Conservation (phyloP, 2,797 vertebrate genomes). For the Paramormyrops hopkinsi region DNA sequence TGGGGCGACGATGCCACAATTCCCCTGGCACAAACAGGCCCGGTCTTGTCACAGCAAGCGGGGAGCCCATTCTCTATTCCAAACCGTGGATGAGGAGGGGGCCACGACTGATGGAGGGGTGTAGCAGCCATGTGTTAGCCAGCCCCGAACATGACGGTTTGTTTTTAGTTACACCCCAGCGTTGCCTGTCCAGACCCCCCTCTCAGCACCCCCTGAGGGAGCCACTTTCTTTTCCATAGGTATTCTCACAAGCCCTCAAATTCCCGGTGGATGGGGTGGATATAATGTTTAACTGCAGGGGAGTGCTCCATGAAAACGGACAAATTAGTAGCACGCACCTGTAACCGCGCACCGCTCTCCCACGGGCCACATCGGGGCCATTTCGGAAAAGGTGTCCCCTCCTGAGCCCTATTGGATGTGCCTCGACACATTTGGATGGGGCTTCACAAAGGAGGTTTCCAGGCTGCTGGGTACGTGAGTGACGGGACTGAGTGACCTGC, state of each 20-base stretch:
- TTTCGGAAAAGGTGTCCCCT: background rate
- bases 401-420: background rate
- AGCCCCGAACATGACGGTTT: background rate
- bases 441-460: slow-evolving; percentile 16
- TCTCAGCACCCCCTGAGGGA: background rate
- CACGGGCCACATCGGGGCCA: background rate
- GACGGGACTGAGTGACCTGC: slow-evolving; percentile 12
- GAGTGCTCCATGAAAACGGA: background rate
- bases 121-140: slow-evolving; percentile 31
- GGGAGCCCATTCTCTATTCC: slow-evolving; percentile 1
- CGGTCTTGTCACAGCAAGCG: slow-evolving; percentile 46
- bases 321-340: background rate
- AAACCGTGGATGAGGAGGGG: slow-evolving; percentile 3
- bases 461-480: background rate
- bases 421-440: slow-evolving; percentile 12
- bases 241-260: slow-evolving; percentile 10
- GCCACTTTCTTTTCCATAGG: background rate
- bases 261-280: background rate
- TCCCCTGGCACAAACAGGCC: slow-evolving; percentile 56
- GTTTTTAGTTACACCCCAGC: background rate
- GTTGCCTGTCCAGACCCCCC: background rate
- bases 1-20: slow-evolving; percentile 42
- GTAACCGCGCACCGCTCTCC: background rate
- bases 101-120: slow-evolving; percentile 31
- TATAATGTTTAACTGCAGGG: background rate